These are phyloP conservation scores for Caiman crocodilus DNA, from an alignment of 2,797 vertebrate genomes.

Conservation along the genomic window DNA sequence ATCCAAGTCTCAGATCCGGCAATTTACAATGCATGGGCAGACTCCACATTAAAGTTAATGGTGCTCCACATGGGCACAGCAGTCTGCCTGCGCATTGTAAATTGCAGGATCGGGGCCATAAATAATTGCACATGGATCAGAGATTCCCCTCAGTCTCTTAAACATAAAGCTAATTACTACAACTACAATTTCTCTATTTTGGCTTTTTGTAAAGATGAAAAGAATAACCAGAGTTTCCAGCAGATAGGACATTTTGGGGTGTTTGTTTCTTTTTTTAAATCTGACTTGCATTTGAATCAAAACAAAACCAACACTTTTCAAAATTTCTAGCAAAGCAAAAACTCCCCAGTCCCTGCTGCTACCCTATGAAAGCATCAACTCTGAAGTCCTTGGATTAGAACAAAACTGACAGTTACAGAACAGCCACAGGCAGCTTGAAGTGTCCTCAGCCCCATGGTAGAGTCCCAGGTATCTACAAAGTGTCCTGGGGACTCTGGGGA, in stretches of 20 bases:
- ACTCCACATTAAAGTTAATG: constrained; percentile 52
- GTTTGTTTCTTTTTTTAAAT: too few species aligned
- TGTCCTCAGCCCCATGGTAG: too few species aligned
- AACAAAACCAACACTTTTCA: background rate
- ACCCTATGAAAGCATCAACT: background rate
- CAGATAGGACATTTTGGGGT: background rate
- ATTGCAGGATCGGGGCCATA: background rate
- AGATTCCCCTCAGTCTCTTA: background rate
- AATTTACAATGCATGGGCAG: constrained; percentile 36
- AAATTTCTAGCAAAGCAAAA: background rate
- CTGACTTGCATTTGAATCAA: background rate
- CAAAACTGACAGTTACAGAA: too few species aligned
- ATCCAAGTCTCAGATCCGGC: constrained; percentile 1
- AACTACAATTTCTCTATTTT: accelerated
- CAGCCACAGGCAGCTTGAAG: too few species aligned
- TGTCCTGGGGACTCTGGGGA: background rate
- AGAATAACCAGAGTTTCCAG: background rate
- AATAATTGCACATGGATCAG: constrained; percentile 20
- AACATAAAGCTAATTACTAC: background rate
- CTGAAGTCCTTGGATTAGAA: too few species aligned
- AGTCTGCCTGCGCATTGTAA: background rate
- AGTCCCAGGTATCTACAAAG: accelerated
- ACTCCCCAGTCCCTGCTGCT: accelerated
- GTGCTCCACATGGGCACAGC: constrained; percentile 11
- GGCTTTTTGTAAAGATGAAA: background rate